Evolutionary conservation across 2,888 invertebrate species (phyloP), one percentile per base, ranked within the genome.

Genomic region (Thera britannica): DNA sequence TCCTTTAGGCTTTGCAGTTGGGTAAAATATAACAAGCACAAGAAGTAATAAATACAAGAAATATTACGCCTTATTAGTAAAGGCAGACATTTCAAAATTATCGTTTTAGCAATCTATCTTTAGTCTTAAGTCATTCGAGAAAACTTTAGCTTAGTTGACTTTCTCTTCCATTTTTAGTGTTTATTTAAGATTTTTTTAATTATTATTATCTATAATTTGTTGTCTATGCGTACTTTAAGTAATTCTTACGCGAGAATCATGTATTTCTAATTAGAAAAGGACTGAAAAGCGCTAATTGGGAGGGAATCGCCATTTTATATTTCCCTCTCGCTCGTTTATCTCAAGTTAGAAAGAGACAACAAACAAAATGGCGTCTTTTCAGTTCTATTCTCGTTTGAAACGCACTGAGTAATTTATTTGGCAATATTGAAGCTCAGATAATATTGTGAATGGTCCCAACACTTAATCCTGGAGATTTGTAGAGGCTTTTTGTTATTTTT

Each of bases 121-220:
- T 84, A 84, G 81, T 77, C 74, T 9, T 87, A 86, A 84, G 87
- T 67, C 80, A 70, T 71, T 85, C 79, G 77, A 84, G 70, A 71
- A 23, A 55, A 85, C 81, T 84, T 87, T 90, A 91, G 87, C 79
- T 92, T 89, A 92, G 88, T 90, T 91, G 88, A 87, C 85, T 86
- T 86, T 84, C 83, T 92, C 93, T 93, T 93, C 93, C 93, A 93
- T 87, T 88, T 23, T 88, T 69, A 91, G 82, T 85, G 83, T 83
- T 83, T 83, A 83, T 88, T 57, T 92, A 90, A 90, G 90, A 89
- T 92, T 90, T 89, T 52, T 86, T 83, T 84, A 77, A 85, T 85
- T 83, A 86, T 83, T 84, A 84, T 83, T 84, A 83, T 81, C 82
- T 83, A 81, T 83, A 82, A 79, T 86, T 88, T 86, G 89, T 88